Evolutionary conservation across 2,888 invertebrate species (phyloP).

Genomic region (Phragmatobia fuliginosa): DNA sequence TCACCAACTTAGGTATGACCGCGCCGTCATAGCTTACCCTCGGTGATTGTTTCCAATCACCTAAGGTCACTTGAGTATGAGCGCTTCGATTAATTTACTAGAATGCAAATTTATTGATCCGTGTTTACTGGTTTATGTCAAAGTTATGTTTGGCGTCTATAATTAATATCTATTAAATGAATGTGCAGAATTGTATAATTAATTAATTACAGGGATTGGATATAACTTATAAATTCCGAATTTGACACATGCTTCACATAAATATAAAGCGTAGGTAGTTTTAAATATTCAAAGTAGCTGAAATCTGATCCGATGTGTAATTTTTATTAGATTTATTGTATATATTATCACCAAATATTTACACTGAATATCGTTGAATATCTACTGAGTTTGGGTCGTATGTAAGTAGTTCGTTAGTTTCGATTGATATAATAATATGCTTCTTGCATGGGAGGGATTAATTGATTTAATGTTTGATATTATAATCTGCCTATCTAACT

Average conservation of each 20-base stretch:
- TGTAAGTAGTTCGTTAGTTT: too few relatives aligned
- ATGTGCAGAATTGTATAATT: not conserved
- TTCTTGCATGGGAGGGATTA: too few relatives aligned
- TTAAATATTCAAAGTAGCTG: not conserved
- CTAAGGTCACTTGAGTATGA: too few relatives aligned
- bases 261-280: not conserved
- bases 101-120: slow-evolving; percentile 28
- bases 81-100: too few relatives aligned
- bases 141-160: slow-evolving; percentile 9
- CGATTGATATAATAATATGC: too few relatives aligned
- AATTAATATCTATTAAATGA: slow-evolving; percentile 3
- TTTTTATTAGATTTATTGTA: not conserved
- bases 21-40: too few relatives aligned
- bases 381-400: not conserved
- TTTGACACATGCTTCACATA: not conserved
- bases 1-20: too few relatives aligned
- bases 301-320: not conserved
- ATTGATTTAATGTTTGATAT: too few relatives aligned
- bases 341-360: not conserved
- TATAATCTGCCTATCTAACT: too few relatives aligned
- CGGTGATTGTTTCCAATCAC: too few relatives aligned
- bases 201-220: not conserved
- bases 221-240: not conserved
- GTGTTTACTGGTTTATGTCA: slow-evolving; percentile 23
- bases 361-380: not conserved